phyloP scores from a whole-genome alignment of 2,113 vertebrate genomes.

The Sander vitreus region DNA sequence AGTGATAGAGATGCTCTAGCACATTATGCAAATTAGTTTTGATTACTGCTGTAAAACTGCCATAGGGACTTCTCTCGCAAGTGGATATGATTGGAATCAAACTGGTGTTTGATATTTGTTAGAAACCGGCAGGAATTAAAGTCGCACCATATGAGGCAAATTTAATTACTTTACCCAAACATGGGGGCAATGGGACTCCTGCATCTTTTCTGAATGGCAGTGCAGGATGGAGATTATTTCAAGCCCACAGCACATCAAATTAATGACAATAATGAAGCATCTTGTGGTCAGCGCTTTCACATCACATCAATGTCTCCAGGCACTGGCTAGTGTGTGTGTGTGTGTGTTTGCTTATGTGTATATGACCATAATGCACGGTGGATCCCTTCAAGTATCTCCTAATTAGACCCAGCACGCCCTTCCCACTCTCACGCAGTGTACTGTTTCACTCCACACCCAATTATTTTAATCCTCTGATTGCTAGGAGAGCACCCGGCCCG shows the following conservation, averaged over 20 bases:
- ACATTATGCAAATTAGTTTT: slow-evolving; percentile 66
- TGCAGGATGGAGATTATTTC: slow-evolving; percentile 60
- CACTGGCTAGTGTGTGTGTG: slow-evolving; percentile 15
- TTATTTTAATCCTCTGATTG: slow-evolving; percentile 90
- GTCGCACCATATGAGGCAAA: slow-evolving; percentile 73
- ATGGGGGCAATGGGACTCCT: slow-evolving; percentile 53
- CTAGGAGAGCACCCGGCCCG: slow-evolving; percentile 76
- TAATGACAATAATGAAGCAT: slow-evolving; percentile 76
- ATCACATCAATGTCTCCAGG: slow-evolving; percentile 49
- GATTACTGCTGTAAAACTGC: slow-evolving; percentile 60
- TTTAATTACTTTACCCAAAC: slow-evolving; percentile 79
- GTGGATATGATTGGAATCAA: slow-evolving; percentile 68
- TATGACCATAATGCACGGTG: slow-evolving; percentile 73
- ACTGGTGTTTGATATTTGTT: slow-evolving; percentile 69
- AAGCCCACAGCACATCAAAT: slow-evolving; percentile 70
- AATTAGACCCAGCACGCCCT: slow-evolving; percentile 90
- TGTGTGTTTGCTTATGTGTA: slow-evolving; percentile 39
- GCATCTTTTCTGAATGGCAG: slow-evolving; percentile 54
- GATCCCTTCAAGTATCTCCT: slow-evolving; percentile 85
- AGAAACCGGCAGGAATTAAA: slow-evolving; percentile 73
- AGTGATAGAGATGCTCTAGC: slow-evolving; percentile 36
- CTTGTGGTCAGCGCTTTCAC: slow-evolving; percentile 58
- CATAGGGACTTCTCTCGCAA: slow-evolving; percentile 38
- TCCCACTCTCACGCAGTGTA: slow-evolving; percentile 81
- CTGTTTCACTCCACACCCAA: slow-evolving; percentile 85